phyloP scores from a whole-genome alignment of 2,797 vertebrate genomes.

The Phoeniculus purpureus region DNA sequence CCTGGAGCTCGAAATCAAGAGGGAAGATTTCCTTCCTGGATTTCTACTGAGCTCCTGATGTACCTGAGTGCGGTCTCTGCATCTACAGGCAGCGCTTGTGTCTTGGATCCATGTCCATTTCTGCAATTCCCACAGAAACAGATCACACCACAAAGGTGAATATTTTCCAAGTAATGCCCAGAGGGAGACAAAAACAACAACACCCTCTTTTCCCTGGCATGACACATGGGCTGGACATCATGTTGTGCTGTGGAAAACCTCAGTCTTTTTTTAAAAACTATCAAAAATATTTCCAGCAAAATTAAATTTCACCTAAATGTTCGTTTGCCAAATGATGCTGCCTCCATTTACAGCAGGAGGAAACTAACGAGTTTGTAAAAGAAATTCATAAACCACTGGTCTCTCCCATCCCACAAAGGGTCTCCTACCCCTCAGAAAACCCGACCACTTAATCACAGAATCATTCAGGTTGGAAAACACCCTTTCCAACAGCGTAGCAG shows the following conservation, averaged over 20 bases:
- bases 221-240: constrained; percentile 35
- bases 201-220: neutral
- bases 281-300: constrained; percentile 12
- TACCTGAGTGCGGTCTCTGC: neutral
- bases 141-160: neutral
- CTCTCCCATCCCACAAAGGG: neutral
- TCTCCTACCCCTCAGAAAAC: neutral
- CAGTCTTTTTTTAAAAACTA: constrained; percentile 40
- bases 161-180: neutral
- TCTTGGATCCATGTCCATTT: neutral
- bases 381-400: neutral
- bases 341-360: neutral
- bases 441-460: no score
- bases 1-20: neutral
- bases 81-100: neutral
- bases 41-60: neutral
- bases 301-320: constrained; percentile 1
- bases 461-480: no score
- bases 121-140: neutral
- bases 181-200: constrained; percentile 21
- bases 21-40: neutral
- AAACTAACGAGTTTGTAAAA: neutral
- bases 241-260: constrained; percentile 25
- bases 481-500: no score
- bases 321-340: neutral